Percentiles rank a stretch among this genome's conserved stretches.
phyloP scores from a whole-genome alignment of 2,888 invertebrate genomes.

The Oxystoma pomonae region DNA sequence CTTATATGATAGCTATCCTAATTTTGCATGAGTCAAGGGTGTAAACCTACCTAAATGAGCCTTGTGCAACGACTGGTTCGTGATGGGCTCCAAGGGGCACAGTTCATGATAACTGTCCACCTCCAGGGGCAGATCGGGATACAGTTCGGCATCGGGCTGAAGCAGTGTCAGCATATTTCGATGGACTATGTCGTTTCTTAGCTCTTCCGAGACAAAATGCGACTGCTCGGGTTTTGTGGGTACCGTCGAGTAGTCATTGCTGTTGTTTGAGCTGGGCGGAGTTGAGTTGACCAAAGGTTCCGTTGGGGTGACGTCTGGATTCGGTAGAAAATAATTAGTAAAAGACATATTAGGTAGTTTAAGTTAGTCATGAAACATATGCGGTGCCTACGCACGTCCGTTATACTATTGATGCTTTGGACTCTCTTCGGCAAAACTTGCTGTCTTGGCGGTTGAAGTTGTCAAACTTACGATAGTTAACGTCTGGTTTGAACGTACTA shows the following conservation, averaged over 20 bases:
- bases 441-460: too few relatives aligned
- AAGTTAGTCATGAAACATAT: too few relatives aligned
- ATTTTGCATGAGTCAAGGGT: too few relatives aligned
- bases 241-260: slow-evolving; percentile 20
- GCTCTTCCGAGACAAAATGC: slow-evolving; percentile 82
- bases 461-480: too few relatives aligned
- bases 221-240: slow-evolving; percentile 54
- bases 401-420: too few relatives aligned
- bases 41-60: slow-evolving; percentile 54
- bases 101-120: slow-evolving; percentile 89
- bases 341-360: too few relatives aligned
- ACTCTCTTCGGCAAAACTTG: too few relatives aligned
- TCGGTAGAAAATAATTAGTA: too few relatives aligned
- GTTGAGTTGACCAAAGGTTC: not conserved
- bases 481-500: too few relatives aligned
- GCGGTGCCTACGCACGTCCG: too few relatives aligned
- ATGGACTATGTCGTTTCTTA: slow-evolving; percentile 72
- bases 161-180: slow-evolving; percentile 69
- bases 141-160: slow-evolving; percentile 66
- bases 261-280: slow-evolving; percentile 31
- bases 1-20: too few relatives aligned
- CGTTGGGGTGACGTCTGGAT: not conserved
- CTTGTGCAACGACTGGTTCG: slow-evolving; percentile 54
- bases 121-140: slow-evolving; percentile 67
- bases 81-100: slow-evolving; percentile 73